Conservation (phyloP, 2,888 invertebrate species). For the Tryphoninae sp. region DNA sequence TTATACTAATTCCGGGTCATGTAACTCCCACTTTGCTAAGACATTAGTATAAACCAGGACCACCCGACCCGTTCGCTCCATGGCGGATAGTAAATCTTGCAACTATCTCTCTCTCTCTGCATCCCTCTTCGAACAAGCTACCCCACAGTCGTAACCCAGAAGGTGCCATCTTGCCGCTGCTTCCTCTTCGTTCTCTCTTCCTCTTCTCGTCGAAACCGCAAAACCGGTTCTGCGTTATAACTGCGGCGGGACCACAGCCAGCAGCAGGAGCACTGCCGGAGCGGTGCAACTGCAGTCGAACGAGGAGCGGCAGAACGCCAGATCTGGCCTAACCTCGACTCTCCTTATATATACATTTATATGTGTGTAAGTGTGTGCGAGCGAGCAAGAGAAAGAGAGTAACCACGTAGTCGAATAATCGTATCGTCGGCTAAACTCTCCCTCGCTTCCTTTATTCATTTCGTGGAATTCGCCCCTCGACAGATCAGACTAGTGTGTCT, state of each 20-base stretch:
- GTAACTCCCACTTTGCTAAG: slow-evolving; percentile 72
- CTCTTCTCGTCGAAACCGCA: slow-evolving; percentile 35
- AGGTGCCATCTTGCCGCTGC: slow-evolving; percentile 36
- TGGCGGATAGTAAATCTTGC: slow-evolving; percentile 70
- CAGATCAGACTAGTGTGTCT: not conserved
- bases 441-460: slow-evolving; percentile 45
- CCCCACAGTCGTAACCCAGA: slow-evolving; percentile 27
- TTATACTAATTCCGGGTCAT: slow-evolving; percentile 74
- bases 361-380: slow-evolving; percentile 13
- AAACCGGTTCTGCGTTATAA: slow-evolving; percentile 48
- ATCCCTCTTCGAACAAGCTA: slow-evolving; percentile 7
- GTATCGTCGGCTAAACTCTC: slow-evolving; percentile 46
- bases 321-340: slow-evolving; percentile 22
- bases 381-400: slow-evolving; percentile 19
- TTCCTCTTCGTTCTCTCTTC: slow-evolving; percentile 14
- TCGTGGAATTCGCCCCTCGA: slow-evolving; percentile 2
- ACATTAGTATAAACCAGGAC: slow-evolving; percentile 73
- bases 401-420: slow-evolving; percentile 55
- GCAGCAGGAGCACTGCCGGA: slow-evolving; percentile 32
- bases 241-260: slow-evolving; percentile 41
- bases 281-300: slow-evolving; percentile 52
- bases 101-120: slow-evolving; percentile 34
- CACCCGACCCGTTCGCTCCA: slow-evolving; percentile 64
- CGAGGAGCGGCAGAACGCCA: slow-evolving; percentile 27
- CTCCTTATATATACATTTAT: slow-evolving; percentile 17